Evolutionary conservation across 2,888 invertebrate species (phyloP).

Genomic region (Itoplectis maculator): DNA sequence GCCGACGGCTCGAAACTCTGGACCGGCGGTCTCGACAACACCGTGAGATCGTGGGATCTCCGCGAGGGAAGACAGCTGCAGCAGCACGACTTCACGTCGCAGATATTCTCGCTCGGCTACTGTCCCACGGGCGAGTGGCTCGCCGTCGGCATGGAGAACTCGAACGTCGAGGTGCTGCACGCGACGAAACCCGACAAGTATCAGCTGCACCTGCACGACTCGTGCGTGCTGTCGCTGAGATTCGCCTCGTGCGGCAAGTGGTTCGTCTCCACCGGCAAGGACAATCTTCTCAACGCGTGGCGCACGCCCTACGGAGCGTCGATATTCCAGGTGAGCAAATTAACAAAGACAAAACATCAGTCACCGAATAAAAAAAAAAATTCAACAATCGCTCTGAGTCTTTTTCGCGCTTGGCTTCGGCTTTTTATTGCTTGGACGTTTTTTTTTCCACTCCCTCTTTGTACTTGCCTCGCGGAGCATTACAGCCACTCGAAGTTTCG

Average conservation of each 20-base stretch:
- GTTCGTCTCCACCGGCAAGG: conserved; percentile 98
- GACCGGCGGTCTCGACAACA: conserved; percentile 98
- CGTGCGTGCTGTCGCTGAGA: conserved; percentile 96
- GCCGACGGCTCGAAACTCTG: conserved; percentile 96
- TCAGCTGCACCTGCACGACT: conserved; percentile 97
- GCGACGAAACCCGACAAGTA: conserved; percentile 97
- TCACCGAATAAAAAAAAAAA: not conserved
- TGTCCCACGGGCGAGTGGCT: conserved; percentile 98
- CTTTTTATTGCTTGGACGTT: not conserved
- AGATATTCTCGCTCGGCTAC: conserved; percentile 97
- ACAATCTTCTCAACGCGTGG: conserved; percentile 98
- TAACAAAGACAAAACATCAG: not conserved
- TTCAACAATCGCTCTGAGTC: not conserved
- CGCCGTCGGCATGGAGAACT: conserved; percentile 98
- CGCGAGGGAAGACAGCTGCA: conserved; percentile 96
- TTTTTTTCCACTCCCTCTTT: not conserved
- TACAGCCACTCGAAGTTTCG: conserved; percentile 32
- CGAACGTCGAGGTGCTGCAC: conserved; percentile 96
- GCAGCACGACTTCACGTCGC: conserved; percentile 96
- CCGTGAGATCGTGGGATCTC: conserved; percentile 97
- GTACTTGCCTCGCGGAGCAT: not conserved
- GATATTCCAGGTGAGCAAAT: conserved; percentile 93
- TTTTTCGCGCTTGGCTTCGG: not conserved
- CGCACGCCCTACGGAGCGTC: conserved; percentile 97
- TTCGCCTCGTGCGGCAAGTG: conserved; percentile 98